Conservation (phyloP, 2,888 invertebrate species). For the Ophion ventricosus region DNA sequence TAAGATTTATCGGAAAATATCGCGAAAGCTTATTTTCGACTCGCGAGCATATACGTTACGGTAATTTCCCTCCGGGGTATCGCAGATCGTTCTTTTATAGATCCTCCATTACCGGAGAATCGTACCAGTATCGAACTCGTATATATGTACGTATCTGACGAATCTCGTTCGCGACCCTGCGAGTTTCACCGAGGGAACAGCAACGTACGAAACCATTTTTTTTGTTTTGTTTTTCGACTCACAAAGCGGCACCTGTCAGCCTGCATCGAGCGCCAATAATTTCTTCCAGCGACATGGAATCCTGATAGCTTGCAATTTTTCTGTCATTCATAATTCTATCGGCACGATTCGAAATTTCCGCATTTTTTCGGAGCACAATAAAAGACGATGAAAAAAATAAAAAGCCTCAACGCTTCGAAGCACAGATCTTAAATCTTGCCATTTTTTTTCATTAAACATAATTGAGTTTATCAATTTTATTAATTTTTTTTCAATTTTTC, state of each 20-base stretch:
- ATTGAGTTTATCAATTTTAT: not conserved
- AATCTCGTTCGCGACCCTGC: slow-evolving; percentile 14
- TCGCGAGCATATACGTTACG: slow-evolving; percentile 32
- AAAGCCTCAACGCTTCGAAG: not conserved
- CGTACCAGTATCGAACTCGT: slow-evolving; percentile 34
- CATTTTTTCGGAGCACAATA: not conserved
- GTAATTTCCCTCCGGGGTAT: slow-evolving; percentile 52
- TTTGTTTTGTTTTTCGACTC: not conserved
- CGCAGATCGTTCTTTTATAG: slow-evolving; percentile 55
- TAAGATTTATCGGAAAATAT: slow-evolving; percentile 81
- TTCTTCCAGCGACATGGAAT: slow-evolving; percentile 21
- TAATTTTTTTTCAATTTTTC: not conserved
- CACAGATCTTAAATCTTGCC: not conserved
- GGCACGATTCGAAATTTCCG: not conserved
- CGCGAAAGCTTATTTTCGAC: slow-evolving; percentile 66
- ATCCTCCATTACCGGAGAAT: slow-evolving; percentile 50
- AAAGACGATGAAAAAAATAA: not conserved
- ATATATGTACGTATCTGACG: slow-evolving; percentile 9
- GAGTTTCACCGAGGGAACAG: slow-evolving; percentile 23
- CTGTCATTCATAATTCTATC: slow-evolving; percentile 20
- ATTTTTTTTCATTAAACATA: not conserved
- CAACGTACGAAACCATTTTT: not conserved
- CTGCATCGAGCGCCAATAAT: slow-evolving; percentile 2
- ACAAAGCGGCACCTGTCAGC: slow-evolving; percentile 6
- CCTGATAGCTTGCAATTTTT: slow-evolving; percentile 25